These are phyloP conservation scores for Nephila pilipes DNA, from an alignment of 1,140 invertebrate species.

Conservation along the genomic window DNA sequence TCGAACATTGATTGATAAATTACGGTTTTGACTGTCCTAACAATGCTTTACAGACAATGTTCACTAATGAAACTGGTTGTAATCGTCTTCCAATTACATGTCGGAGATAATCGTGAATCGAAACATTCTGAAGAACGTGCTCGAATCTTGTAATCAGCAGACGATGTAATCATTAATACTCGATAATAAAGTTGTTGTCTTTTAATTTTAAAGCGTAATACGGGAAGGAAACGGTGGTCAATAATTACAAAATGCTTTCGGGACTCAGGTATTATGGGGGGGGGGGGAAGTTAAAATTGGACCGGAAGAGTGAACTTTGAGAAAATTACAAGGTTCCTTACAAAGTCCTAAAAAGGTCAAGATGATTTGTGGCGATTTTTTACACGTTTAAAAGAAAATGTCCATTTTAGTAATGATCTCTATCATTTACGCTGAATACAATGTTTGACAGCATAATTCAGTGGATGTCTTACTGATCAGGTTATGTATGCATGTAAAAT, in stretches of 20 bases:
- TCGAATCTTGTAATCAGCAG: not conserved
- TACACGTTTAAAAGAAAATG: too few relatives aligned
- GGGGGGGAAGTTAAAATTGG: not conserved
- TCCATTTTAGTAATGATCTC: too few relatives aligned
- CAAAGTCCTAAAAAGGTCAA: not conserved
- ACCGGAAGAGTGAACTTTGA: not conserved
- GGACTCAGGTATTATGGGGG: not conserved
- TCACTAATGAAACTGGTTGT: constrained; percentile 22
- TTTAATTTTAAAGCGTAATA: constrained; percentile 21
- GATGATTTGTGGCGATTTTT: too few relatives aligned
- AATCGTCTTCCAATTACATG: constrained; percentile 44
- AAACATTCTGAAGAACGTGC: constrained; percentile 5
- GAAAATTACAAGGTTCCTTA: not conserved
- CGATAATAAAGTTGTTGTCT: constrained; percentile 35
- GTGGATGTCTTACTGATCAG: too few relatives aligned
- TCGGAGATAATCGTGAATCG: not conserved
- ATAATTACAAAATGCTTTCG: not conserved
- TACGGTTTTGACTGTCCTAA: not conserved
- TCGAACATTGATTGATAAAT: not conserved
- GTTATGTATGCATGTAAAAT: too few relatives aligned
- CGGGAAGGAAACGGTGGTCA: not conserved
- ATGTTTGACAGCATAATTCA: too few relatives aligned
- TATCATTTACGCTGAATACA: too few relatives aligned
- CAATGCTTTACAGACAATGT: not conserved
- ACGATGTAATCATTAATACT: constrained; percentile 27